These are phyloP conservation scores for Ceramica pisi DNA, from an alignment of 2,888 invertebrate species.

Conservation along the genomic window DNA sequence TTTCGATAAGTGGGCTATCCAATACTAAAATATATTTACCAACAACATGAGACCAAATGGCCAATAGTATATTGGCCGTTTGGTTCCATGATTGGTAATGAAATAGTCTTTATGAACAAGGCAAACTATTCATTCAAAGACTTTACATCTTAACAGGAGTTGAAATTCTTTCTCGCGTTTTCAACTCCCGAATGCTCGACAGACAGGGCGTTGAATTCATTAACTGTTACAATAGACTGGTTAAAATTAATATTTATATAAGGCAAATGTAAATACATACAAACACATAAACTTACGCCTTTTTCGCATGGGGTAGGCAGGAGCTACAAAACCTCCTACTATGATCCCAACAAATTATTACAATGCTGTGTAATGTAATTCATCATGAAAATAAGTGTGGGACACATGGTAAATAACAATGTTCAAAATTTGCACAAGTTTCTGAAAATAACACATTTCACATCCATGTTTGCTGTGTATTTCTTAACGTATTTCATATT, in stretches of 20 bases:
- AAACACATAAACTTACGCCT: no score
- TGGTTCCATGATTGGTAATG: no score
- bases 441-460: background rate
- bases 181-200: background rate
- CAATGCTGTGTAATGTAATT: background rate
- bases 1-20: no score
- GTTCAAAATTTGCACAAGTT: conserved; percentile 12
- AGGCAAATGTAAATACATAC: background rate
- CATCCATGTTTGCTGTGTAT: conserved; percentile 9
- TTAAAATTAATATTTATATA: background rate
- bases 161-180: background rate
- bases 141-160: background rate
- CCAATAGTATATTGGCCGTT: no score
- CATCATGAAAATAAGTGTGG: conserved; percentile 2
- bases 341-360: no score
- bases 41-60: no score
- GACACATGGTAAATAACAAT: conserved; percentile 6
- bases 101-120: no score
- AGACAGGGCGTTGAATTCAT: background rate
- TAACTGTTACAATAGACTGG: background rate
- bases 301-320: no score
- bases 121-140: no score
- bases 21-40: no score
- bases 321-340: no score
- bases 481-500: conserved; percentile 18